These are phyloP conservation scores for Macrobrachium rosenbergii DNA, from an alignment of 1,140 invertebrate species.

Conservation along the genomic window DNA sequence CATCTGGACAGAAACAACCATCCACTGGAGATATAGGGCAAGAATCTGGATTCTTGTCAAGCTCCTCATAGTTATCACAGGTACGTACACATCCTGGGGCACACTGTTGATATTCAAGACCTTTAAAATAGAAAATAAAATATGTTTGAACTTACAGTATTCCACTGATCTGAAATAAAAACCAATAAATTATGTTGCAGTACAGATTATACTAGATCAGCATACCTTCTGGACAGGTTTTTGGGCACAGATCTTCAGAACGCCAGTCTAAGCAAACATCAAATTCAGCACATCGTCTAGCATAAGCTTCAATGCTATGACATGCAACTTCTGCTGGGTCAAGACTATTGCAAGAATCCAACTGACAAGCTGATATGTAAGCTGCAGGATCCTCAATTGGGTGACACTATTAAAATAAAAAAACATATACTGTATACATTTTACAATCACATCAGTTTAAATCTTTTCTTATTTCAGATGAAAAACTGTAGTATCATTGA, in stretches of 20 bases:
- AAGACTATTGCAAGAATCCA: constrained; percentile 76
- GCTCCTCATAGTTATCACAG: constrained; percentile 74
- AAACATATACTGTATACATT: neutral
- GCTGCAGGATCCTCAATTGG: constrained; percentile 78
- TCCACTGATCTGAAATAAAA: neutral
- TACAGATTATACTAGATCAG: neutral
- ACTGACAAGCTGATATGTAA: constrained; percentile 79
- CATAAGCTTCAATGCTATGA: constrained; percentile 79
- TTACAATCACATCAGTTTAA: neutral
- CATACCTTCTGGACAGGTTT: constrained; percentile 72
- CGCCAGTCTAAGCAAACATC: constrained; percentile 83
- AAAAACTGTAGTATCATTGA: neutral
- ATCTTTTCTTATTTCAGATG: neutral
- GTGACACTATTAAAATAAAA: constrained; percentile 75
- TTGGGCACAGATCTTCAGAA: constrained; percentile 76
- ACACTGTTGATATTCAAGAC: constrained; percentile 79
- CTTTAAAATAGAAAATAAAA: constrained; percentile 66
- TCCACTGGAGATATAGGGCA: constrained; percentile 73
- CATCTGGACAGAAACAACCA: constrained; percentile 86
- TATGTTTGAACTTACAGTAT: neutral
- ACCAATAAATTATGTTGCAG: neutral
- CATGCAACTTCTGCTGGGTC: constrained; percentile 73
- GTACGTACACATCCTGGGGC: constrained; percentile 78
- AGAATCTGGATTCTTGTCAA: constrained; percentile 68
- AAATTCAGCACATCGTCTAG: constrained; percentile 77